These are phyloP conservation scores for Autographa gamma DNA, from an alignment of 2,888 invertebrate species.

Conservation along the genomic window DNA sequence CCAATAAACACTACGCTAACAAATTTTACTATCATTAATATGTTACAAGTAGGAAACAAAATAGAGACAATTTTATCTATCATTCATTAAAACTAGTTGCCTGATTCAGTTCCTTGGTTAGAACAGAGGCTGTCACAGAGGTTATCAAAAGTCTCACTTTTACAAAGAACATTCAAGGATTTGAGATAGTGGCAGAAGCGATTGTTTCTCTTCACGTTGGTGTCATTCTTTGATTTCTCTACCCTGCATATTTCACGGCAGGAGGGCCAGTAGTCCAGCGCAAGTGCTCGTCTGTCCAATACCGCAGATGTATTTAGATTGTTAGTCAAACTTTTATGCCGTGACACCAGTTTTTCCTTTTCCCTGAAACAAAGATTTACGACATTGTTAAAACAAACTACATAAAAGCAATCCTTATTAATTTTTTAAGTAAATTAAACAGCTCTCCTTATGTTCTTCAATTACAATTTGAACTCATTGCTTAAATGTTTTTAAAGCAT, in stretches of 20 bases:
- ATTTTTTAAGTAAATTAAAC: too few species aligned
- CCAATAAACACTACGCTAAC: slow-evolving; percentile 20
- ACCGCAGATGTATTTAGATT: slow-evolving; percentile 82
- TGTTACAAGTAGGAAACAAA: slow-evolving; percentile 32
- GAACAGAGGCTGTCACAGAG: slow-evolving; percentile 79
- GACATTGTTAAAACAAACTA: slow-evolving; percentile 10
- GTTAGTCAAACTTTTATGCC: slow-evolving; percentile 80
- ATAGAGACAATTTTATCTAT: slow-evolving; percentile 40
- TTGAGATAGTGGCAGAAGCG: slow-evolving; percentile 94
- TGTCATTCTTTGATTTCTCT: slow-evolving; percentile 90
- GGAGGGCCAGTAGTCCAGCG: slow-evolving; percentile 92
- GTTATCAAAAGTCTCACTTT: slow-evolving; percentile 84
- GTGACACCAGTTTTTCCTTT: slow-evolving; percentile 75
- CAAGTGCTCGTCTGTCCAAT: slow-evolving; percentile 88
- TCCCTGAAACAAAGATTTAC: slow-evolving; percentile 79
- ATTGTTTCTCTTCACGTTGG: slow-evolving; percentile 91
- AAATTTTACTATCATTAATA: slow-evolving; percentile 32
- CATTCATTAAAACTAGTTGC: slow-evolving; percentile 46
- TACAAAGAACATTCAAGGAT: slow-evolving; percentile 86
- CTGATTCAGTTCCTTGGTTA: slow-evolving; percentile 52
- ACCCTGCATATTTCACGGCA: slow-evolving; percentile 92
- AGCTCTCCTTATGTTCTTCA: not conserved
- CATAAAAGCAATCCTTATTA: slow-evolving; percentile 3
- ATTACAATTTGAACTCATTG: not conserved
- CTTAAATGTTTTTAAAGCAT: not conserved